These are phyloP conservation scores for Crotalus viridis DNA, from an alignment of 2,113 vertebrate species.

Conservation along the genomic window DNA sequence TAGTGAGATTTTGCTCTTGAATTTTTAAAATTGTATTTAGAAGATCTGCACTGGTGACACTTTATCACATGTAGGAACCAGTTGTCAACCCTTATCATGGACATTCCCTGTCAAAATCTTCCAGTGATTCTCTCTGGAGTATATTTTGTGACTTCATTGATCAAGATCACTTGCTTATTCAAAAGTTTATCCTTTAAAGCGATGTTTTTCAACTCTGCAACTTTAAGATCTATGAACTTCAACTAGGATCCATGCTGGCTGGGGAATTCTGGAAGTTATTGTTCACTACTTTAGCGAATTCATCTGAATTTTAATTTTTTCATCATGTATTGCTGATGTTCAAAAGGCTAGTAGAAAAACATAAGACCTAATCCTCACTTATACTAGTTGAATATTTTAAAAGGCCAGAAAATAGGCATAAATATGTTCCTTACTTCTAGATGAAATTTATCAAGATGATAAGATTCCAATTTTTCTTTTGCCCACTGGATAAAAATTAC, in stretches of 20 bases:
- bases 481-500: not conserved
- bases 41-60: not conserved
- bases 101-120: not conserved
- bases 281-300: not conserved
- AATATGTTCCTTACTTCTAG: not conserved
- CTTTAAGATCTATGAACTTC: not conserved
- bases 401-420: not conserved
- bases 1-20: not conserved
- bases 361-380: not conserved
- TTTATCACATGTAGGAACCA: not conserved
- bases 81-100: not conserved
- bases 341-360: not conserved
- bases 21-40: not conserved
- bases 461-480: constrained; percentile 5
- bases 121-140: not conserved
- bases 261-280: not conserved
- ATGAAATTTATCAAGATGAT: not conserved
- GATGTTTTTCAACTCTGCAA: not conserved
- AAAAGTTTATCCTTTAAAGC: not conserved
- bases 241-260: not conserved
- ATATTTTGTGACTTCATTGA: not conserved
- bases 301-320: not conserved
- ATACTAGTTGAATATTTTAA: not conserved
- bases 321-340: not conserved
- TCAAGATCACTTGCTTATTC: not conserved